Percentiles rank a stretch among this genome's conserved stretches.
phyloP scores from a whole-genome alignment of 2,797 vertebrate species.

The Meda fulgida region DNA sequence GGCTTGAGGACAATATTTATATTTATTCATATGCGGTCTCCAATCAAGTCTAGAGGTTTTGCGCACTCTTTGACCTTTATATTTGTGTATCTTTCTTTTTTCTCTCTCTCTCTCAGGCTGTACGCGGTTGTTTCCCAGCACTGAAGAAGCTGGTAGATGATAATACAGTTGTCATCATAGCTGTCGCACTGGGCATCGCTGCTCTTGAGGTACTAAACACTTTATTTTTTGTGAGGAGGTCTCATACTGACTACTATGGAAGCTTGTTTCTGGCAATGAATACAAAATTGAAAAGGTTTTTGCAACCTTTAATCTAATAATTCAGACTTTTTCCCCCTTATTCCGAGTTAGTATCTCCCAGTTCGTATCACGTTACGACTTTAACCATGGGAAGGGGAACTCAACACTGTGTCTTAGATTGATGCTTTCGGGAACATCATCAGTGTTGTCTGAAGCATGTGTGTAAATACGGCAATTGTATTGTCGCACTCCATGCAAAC shows the following conservation, averaged over 20 bases:
- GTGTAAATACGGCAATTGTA: no score
- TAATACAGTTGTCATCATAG: constrained; percentile 75
- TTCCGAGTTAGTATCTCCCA: not conserved
- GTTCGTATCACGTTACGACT: not conserved
- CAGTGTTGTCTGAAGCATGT: not conserved
- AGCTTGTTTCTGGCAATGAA: not conserved
- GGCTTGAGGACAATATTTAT: not conserved
- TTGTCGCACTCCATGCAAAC: no score
- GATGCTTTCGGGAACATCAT: not conserved
- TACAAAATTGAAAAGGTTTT: no score
- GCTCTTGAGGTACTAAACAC: constrained; percentile 77
- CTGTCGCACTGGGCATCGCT: constrained; percentile 78
- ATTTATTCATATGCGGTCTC: not conserved
- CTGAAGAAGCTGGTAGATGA: constrained; percentile 69
- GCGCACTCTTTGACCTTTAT: not conserved
- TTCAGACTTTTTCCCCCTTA: not conserved
- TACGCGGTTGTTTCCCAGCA: constrained; percentile 74
- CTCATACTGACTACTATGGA: not conserved
- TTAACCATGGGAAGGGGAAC: not conserved
- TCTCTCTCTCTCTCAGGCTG: constrained; percentile 45
- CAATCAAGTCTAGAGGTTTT: not conserved
- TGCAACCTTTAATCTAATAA: no score
- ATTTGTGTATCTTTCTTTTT: not conserved
- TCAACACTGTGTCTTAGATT: not conserved
- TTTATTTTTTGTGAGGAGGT: not conserved